Percentiles rank a stretch among this genome's conserved stretches.
Conservation (phyloP, 2,797 vertebrate genomes). For the Thaleichthys pacificus region DNA sequence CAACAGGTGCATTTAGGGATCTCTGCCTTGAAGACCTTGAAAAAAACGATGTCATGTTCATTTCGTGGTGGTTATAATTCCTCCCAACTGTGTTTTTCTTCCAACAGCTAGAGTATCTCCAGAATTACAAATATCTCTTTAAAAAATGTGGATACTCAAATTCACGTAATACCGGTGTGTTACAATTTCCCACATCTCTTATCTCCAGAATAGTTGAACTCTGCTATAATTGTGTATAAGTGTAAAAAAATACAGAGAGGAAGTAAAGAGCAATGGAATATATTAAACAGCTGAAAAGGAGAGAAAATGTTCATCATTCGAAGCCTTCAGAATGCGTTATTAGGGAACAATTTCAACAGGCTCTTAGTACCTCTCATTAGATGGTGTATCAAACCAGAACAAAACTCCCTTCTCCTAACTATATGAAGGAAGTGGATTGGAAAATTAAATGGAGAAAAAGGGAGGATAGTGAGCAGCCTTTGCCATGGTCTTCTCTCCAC, state of each 20-base stretch:
- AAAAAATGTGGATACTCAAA: constrained; percentile 47
- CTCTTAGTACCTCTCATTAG: constrained; percentile 86
- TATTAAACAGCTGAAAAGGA: constrained; percentile 69
- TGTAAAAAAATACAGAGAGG: constrained; percentile 39
- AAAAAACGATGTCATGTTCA: background rate
- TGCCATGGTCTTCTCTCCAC: constrained; percentile 71
- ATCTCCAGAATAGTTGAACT: constrained; percentile 45
- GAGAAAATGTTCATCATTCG: constrained; percentile 68
- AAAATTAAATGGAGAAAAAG: constrained; percentile 85
- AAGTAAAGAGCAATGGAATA: constrained; percentile 65
- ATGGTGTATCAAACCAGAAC: constrained; percentile 87
- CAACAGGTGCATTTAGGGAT: constrained; percentile 7
- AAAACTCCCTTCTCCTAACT: constrained; percentile 85
- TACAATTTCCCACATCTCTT: constrained; percentile 44
- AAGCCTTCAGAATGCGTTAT: constrained; percentile 79
- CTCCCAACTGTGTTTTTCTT: background rate
- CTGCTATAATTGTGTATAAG: constrained; percentile 59
- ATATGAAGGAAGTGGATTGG: constrained; percentile 83
- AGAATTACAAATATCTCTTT: constrained; percentile 17
- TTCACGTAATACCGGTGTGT: constrained; percentile 49
- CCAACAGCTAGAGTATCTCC: constrained; percentile 7
- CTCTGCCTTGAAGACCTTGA: constrained; percentile 24
- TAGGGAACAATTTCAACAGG: constrained; percentile 84
- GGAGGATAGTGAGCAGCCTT: constrained; percentile 73
- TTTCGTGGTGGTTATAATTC: constrained; percentile 4